Conservation (phyloP, 2,888 invertebrate genomes). For the Beris chalybata region DNA sequence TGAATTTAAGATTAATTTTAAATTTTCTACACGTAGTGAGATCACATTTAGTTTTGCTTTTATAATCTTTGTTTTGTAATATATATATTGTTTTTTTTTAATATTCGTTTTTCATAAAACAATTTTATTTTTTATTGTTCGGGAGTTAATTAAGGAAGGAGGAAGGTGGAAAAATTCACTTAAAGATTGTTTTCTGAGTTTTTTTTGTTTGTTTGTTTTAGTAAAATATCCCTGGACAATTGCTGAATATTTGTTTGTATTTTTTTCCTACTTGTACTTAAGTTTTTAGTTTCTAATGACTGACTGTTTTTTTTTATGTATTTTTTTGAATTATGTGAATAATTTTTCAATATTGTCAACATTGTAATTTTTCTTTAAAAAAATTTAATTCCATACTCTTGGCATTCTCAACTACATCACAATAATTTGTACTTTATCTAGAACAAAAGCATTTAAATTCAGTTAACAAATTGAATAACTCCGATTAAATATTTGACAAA, state of each 20-base stretch:
- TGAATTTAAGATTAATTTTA: conserved; percentile 32
- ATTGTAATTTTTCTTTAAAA: too few species aligned
- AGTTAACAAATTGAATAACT: too few species aligned
- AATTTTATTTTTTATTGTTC: too few species aligned
- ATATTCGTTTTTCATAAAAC: not conserved
- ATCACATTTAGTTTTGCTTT: conserved; percentile 32
- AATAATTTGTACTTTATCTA: too few species aligned
- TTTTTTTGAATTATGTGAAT: conserved; percentile 23
- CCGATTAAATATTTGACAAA: too few species aligned
- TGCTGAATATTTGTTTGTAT: not conserved
- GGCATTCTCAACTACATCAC: too few species aligned
- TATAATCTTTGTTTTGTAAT: conserved; percentile 9
- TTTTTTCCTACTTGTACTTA: conserved; percentile 26
- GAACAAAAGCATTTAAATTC: too few species aligned
- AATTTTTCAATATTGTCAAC: not conserved
- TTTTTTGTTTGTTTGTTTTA: conserved; percentile 14
- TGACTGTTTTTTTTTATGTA: conserved; percentile 18
- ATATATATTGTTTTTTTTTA: not conserved
- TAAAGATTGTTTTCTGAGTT: conserved; percentile 21
- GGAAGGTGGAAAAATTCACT: conserved; percentile 10
- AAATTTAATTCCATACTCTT: too few species aligned
- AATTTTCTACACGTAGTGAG: conserved; percentile 26
- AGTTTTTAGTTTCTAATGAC: not conserved
- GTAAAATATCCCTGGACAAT: not conserved
- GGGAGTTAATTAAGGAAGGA: not conserved